Percentiles rank a stretch among this genome's conserved stretches.
Conservation (phyloP, 2,113 vertebrate genomes). For the Megaceryle maxima region DNA sequence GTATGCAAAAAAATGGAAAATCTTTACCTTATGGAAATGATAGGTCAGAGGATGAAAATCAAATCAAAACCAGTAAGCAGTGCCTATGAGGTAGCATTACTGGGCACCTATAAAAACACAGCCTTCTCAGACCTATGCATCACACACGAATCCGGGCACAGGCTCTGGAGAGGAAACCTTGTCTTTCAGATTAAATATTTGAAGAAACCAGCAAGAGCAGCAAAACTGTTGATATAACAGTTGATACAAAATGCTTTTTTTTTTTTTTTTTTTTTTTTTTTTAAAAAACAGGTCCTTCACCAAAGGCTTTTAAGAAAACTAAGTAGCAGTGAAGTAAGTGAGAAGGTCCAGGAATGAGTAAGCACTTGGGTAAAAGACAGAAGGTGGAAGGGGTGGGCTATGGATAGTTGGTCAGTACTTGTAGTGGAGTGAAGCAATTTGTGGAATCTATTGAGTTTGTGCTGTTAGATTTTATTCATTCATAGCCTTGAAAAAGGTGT, state of each 20-base stretch:
- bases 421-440: background rate
- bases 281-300: background rate
- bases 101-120: background rate
- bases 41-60: background rate
- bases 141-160: background rate
- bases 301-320: background rate
- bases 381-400: background rate
- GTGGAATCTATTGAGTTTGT: background rate
- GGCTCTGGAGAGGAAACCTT: background rate
- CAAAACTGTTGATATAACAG: background rate
- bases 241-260: background rate
- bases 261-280: background rate
- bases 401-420: background rate
- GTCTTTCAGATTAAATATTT: background rate
- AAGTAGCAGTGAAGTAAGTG: background rate
- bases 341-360: background rate
- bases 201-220: background rate
- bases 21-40: background rate
- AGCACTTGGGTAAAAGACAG: background rate
- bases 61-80: background rate
- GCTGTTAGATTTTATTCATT: background rate
- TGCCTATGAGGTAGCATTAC: background rate
- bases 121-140: background rate
- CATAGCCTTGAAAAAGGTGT: background rate
- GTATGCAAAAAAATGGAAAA: background rate